Evolutionary conservation across 37 sponge, comb jelly and placozoan genomes (phyloP).

Genomic region (Corticium candelabrum): DNA sequence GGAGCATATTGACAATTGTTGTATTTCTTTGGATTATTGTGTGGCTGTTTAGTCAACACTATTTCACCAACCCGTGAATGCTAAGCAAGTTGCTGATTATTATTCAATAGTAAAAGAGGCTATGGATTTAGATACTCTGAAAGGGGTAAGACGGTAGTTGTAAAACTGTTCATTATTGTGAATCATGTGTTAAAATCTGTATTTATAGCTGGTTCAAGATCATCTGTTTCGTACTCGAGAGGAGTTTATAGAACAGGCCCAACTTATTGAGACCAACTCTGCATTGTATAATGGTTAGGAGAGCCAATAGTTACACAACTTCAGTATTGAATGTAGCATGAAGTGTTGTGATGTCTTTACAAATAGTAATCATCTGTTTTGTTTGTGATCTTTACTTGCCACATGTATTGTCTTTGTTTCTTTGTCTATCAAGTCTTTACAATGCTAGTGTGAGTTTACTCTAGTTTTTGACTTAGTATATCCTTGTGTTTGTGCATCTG

Average conservation of each 20-base stretch:
- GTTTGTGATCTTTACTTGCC: too few species aligned
- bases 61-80: slow-evolving; percentile 83
- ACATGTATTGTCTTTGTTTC: too few species aligned
- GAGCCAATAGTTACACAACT: too few species aligned
- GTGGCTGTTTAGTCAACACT: slow-evolving; percentile 39
- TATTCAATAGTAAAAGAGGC: slow-evolving; percentile 84
- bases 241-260: slow-evolving; percentile 62
- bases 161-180: too few species aligned
- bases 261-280: slow-evolving; percentile 86
- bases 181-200: too few species aligned
- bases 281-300: slow-evolving; percentile 73
- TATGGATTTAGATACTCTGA: slow-evolving; percentile 97
- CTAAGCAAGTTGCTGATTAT: slow-evolving; percentile 88
- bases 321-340: too few species aligned
- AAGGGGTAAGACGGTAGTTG: slow-evolving; percentile 67
- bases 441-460: too few species aligned
- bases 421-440: too few species aligned
- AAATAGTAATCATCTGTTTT: too few species aligned
- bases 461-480: too few species aligned
- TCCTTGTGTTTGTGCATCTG: too few species aligned
- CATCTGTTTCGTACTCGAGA: slow-evolving; percentile 61
- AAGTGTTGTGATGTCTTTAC: too few species aligned
- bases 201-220: slow-evolving; percentile 62
- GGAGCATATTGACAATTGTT: background rate
- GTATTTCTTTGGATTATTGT: background rate